Evolutionary conservation across 2,888 invertebrate genomes (phyloP).

Genomic region (Apamea monoglypha): DNA sequence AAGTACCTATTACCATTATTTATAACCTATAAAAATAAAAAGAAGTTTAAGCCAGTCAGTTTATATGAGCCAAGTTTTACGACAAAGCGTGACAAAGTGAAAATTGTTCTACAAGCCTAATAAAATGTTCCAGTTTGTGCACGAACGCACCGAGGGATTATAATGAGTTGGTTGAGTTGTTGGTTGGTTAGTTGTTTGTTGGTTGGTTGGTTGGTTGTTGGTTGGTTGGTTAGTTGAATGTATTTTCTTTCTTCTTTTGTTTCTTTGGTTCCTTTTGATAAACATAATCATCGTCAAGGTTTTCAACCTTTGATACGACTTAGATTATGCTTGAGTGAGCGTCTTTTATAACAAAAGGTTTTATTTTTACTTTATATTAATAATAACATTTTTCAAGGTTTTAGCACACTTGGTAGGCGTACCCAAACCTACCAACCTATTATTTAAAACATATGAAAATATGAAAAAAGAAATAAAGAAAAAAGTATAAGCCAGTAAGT

Average conservation of each 20-base stretch:
- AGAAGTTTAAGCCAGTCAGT: background rate
- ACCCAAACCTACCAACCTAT: background rate
- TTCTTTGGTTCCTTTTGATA: slow-evolving; percentile 23
- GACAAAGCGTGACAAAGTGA: background rate
- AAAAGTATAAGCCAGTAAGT: background rate
- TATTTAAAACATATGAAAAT: slow-evolving; percentile 3
- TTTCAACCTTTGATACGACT: slow-evolving; percentile 12
- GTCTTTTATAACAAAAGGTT: background rate
- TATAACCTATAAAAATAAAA: background rate
- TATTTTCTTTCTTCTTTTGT: no score
- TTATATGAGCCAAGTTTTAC: background rate
- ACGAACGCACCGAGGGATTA: slow-evolving; percentile 14
- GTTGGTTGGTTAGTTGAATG: no score
- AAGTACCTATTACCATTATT: slow-evolving; percentile 6
- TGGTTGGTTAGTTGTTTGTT: no score
- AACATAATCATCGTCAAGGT: background rate
- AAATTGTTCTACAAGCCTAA: background rate
- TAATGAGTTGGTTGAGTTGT: background rate
- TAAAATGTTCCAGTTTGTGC: slow-evolving; percentile 8
- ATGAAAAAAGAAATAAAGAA: background rate
- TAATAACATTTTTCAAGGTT: slow-evolving; percentile 18
- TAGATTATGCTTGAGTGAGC: slow-evolving; percentile 14
- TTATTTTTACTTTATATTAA: slow-evolving; percentile 10
- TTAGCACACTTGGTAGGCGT: background rate
- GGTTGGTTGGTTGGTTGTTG: no score